phyloP scores from a whole-genome alignment of 2,888 invertebrate species.

The Saturnia japonica region DNA sequence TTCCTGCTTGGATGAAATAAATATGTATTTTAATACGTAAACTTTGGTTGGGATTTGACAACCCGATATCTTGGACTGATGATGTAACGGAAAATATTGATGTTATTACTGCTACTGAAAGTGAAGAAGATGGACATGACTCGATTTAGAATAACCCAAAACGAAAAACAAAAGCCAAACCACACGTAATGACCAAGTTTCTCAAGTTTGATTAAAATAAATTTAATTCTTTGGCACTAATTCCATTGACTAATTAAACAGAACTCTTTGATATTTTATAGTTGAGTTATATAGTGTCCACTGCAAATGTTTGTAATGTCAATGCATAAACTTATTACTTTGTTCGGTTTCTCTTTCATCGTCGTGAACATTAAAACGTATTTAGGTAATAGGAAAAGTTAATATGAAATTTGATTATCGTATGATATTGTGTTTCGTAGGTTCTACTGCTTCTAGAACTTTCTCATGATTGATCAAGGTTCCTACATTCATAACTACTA shows the following conservation, averaged over 20 bases:
- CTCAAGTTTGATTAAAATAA: neutral
- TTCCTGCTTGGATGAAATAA: neutral
- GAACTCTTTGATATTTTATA: conserved; percentile 36
- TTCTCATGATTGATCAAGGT: neutral
- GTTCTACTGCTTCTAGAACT: neutral
- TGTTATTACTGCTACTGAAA: neutral
- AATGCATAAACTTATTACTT: conserved; percentile 2
- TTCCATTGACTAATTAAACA: conserved; percentile 32
- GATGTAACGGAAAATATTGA: neutral
- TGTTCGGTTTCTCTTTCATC: conserved; percentile 12
- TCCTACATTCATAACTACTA: neutral
- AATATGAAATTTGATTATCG: neutral
- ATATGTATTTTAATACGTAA: neutral
- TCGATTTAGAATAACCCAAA: neutral
- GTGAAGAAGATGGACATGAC: neutral
- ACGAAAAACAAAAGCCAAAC: neutral
- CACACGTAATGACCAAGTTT: conserved; percentile 4
- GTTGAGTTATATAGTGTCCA: conserved; percentile 24
- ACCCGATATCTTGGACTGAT: neutral
- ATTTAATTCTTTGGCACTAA: conserved; percentile 28
- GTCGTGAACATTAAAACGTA: conserved; percentile 10
- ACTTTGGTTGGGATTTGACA: neutral
- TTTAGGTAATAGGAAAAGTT: conserved; percentile 17
- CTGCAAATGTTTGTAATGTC: conserved; percentile 28
- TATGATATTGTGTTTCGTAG: neutral